Conservation (phyloP, 2,113 vertebrate species). For the Dasypus novemcinctus region DNA sequence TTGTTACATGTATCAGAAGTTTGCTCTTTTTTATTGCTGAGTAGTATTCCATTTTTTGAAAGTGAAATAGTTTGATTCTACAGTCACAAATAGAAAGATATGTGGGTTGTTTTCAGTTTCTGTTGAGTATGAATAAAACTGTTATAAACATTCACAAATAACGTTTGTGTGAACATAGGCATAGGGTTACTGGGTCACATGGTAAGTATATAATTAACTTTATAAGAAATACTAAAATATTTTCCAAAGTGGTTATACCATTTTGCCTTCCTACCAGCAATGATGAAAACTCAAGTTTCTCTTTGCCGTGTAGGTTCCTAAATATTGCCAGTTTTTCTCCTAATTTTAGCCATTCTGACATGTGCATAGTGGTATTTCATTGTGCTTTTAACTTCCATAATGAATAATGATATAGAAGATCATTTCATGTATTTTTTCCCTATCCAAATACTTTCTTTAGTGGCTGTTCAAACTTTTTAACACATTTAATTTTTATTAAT, state of each 20-base stretch:
- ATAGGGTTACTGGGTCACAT: background rate
- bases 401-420: background rate
- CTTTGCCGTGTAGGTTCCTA: background rate
- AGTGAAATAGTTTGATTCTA: background rate
- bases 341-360: too few relatives aligned
- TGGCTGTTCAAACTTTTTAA: background rate
- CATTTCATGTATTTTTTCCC: background rate
- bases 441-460: background rate
- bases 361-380: too few relatives aligned
- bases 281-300: background rate
- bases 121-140: background rate
- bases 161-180: background rate
- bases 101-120: background rate
- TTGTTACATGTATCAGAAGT: background rate
- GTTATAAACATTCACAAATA: background rate
- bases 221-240: background rate
- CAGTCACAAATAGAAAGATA: background rate
- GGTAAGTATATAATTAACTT: background rate
- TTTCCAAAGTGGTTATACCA: too few relatives aligned
- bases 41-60: background rate
- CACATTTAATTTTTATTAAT: background rate
- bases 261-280: too few relatives aligned
- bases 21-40: background rate
- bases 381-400: too few relatives aligned
- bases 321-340: too few relatives aligned